Conservation (phyloP, 2,113 vertebrate genomes). For the Aegotheles bennettii region DNA sequence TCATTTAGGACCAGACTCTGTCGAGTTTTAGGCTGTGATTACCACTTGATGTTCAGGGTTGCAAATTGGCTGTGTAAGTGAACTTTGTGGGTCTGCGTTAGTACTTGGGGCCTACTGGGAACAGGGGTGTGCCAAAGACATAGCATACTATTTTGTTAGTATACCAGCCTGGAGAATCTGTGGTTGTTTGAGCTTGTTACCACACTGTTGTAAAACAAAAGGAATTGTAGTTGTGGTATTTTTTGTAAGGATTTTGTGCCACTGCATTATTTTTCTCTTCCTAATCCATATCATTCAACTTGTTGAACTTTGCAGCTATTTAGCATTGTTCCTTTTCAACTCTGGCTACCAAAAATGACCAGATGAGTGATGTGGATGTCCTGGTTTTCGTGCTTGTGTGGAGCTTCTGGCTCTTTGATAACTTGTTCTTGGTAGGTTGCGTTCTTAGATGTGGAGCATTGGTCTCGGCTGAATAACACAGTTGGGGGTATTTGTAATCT, state of each 20-base stretch:
- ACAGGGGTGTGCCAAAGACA: background rate
- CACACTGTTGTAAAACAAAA: background rate
- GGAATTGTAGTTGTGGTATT: constrained; percentile 5
- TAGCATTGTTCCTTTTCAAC: background rate
- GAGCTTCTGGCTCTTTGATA: background rate
- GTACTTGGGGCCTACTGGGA: background rate
- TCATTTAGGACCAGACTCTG: background rate
- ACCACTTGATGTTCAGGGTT: background rate
- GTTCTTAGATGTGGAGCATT: background rate
- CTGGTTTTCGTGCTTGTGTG: background rate
- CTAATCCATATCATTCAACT: background rate
- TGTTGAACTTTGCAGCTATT: background rate
- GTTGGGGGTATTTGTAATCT: background rate
- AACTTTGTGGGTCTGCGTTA: background rate
- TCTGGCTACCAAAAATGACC: background rate
- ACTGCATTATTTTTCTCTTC: background rate
- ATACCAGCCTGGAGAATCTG: background rate
- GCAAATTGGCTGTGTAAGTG: background rate
- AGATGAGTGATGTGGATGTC: rapidly evolving
- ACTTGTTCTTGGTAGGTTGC: background rate
- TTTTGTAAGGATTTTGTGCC: background rate
- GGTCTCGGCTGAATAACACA: background rate
- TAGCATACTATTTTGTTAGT: background rate
- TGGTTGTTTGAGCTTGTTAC: background rate
- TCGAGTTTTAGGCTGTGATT: background rate